Percentiles rank a stretch among this genome's conserved stretches.
phyloP scores from a whole-genome alignment of 2,797 vertebrate genomes.

The Gallinago stenura region DNA sequence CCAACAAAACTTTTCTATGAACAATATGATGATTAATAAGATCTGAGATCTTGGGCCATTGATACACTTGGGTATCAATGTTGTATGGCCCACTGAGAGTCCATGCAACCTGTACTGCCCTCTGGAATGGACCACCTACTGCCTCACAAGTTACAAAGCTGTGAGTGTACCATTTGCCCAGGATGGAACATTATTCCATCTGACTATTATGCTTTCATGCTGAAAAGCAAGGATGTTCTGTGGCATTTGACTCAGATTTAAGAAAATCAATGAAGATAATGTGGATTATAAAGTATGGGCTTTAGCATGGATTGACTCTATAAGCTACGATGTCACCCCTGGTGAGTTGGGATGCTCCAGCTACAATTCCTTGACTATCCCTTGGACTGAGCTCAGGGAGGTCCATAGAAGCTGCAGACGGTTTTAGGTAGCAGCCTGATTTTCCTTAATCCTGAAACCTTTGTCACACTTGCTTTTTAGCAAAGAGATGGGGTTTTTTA shows the following conservation, averaged over 20 bases:
- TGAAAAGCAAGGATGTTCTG: neutral
- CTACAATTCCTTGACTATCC: neutral
- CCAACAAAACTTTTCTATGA: neutral
- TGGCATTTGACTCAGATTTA: neutral
- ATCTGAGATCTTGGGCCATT: neutral
- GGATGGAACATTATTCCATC: neutral
- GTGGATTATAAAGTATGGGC: neutral
- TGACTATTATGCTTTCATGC: neutral
- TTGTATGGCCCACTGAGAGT: neutral
- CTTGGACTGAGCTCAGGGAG: neutral
- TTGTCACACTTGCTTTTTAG: neutral
- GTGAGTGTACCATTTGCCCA: neutral
- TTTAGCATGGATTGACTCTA: neutral
- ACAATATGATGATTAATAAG: neutral
- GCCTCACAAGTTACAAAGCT: neutral
- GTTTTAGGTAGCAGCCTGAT: neutral
- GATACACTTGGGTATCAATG: neutral
- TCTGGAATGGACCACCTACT: neutral
- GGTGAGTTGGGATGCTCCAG: neutral
- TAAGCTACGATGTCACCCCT: rapidly evolving
- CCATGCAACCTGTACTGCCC: neutral
- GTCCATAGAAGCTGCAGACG: neutral
- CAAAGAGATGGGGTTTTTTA: neutral
- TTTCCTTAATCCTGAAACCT: neutral
- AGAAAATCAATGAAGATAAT: neutral